Conservation (phyloP, 2,888 invertebrate genomes). For the Cheilosia variabilis region DNA sequence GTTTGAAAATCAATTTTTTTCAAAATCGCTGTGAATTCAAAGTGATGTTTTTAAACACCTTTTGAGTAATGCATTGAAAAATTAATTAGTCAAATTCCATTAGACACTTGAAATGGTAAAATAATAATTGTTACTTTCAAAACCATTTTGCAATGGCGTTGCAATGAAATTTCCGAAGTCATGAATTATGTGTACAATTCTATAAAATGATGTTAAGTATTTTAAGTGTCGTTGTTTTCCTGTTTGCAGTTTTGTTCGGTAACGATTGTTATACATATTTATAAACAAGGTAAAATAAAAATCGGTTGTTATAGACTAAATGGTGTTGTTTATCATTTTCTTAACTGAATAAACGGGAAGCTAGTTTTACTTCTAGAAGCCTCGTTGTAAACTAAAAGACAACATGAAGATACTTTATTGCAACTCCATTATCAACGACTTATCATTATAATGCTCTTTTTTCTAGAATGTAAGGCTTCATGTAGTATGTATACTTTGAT, state of each 20-base stretch:
- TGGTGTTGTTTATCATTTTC: too few species aligned
- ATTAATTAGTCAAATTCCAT: neutral
- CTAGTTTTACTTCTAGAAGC: neutral
- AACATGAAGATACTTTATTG: neutral
- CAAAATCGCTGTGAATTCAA: too few species aligned
- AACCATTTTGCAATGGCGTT: constrained; percentile 44
- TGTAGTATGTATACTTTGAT: constrained; percentile 59
- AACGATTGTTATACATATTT: too few species aligned
- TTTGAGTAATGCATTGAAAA: neutral
- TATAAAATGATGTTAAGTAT: too few species aligned
- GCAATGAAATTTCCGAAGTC: constrained; percentile 5
- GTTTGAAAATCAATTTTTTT: neutral
- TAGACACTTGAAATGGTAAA: neutral
- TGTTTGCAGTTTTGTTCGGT: too few species aligned
- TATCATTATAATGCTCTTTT: constrained; percentile 31
- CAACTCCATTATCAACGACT: constrained; percentile 29
- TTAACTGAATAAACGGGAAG: too few species aligned
- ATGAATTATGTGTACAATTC: too few species aligned
- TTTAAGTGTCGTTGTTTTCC: too few species aligned
- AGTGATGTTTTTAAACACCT: neutral
- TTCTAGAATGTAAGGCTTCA: constrained; percentile 53
- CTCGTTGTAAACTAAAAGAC: neutral
- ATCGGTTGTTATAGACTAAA: too few species aligned
- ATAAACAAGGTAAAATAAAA: too few species aligned
- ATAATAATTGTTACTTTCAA: constrained; percentile 61